Evolutionary conservation across 2,113 vertebrate species (phyloP).

Genomic region (Pipa parva): DNA sequence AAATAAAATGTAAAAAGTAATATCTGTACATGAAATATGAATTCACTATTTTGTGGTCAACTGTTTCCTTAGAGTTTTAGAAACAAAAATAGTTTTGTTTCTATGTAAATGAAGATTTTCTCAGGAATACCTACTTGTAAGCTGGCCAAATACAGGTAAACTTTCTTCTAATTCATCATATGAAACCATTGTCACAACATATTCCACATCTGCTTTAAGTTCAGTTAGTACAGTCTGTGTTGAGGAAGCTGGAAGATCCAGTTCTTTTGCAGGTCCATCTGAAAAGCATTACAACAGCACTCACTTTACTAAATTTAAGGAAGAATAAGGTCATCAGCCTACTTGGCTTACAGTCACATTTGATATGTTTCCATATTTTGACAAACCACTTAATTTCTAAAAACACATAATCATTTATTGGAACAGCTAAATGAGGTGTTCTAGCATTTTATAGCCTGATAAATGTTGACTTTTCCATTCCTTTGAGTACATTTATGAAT

Average conservation of each 20-base stretch:
- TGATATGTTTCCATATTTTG: background rate
- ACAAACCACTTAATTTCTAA: background rate
- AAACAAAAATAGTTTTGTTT: background rate
- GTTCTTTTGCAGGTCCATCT: slow-evolving; percentile 80
- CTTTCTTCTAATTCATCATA: slow-evolving; percentile 78
- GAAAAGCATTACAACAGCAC: slow-evolving; percentile 51
- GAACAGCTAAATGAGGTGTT: background rate
- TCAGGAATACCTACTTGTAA: slow-evolving; percentile 81
- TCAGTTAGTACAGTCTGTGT: slow-evolving; percentile 79
- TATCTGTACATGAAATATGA: too few species aligned
- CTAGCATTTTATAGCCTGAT: background rate
- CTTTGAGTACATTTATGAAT: background rate
- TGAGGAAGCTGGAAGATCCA: slow-evolving; percentile 73
- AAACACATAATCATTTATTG: background rate
- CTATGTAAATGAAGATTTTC: slow-evolving; percentile 14
- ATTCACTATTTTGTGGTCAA: too few species aligned
- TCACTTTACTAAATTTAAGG: slow-evolving; percentile 29
- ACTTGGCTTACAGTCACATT: background rate
- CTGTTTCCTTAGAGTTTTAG: too few species aligned
- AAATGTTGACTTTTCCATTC: background rate
- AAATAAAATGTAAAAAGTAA: too few species aligned
- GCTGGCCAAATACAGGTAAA: slow-evolving; percentile 80
- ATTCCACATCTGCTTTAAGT: slow-evolving; percentile 77
- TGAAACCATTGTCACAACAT: slow-evolving; percentile 77
- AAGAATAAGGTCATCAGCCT: slow-evolving; percentile 3